phyloP scores from a whole-genome alignment of 2,888 invertebrate genomes.

The Copidosoma aretas region DNA sequence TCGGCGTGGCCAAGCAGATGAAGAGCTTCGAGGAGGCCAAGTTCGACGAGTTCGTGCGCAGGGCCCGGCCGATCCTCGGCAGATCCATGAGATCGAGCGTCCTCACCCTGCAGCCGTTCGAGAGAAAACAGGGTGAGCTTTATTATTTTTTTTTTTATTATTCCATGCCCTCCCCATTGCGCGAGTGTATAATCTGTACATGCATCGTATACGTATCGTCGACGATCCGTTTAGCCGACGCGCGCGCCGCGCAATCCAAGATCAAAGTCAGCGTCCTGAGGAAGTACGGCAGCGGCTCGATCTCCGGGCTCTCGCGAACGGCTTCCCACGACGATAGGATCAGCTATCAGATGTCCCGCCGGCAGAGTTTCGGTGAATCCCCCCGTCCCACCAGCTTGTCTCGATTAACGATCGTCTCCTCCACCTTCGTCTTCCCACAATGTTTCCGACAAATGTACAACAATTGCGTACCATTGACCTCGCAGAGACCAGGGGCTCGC shows the following conservation, averaged over 20 bases:
- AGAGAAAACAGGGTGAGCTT: constrained; percentile 22
- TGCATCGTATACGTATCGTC: too few species aligned
- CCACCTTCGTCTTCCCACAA: too few species aligned
- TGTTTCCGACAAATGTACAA: too few species aligned
- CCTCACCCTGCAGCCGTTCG: constrained; percentile 66
- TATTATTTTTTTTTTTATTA: background rate
- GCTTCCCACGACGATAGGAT: constrained; percentile 3
- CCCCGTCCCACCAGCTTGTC: background rate
- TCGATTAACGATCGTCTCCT: too few species aligned
- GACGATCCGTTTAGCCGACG: constrained; percentile 12
- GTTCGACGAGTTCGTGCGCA: constrained; percentile 74
- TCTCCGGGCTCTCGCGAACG: constrained; percentile 3
- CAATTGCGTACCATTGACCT: too few species aligned
- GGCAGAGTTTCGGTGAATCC: constrained; percentile 16
- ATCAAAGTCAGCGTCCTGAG: constrained; percentile 18
- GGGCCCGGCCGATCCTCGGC: constrained; percentile 71
- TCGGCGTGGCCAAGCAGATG: constrained; percentile 76
- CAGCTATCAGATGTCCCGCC: constrained; percentile 4
- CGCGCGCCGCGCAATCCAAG: constrained; percentile 1
- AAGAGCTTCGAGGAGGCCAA: constrained; percentile 77
- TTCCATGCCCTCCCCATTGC: too few species aligned
- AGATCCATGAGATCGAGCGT: constrained; percentile 75
- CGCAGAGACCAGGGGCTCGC: constrained; percentile 15
- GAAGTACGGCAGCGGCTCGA: constrained; percentile 13
- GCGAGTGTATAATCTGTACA: too few species aligned